Base-by-base conservation (phyloP, 2,888 invertebrate genomes). In the Noctua janthe region DNA sequence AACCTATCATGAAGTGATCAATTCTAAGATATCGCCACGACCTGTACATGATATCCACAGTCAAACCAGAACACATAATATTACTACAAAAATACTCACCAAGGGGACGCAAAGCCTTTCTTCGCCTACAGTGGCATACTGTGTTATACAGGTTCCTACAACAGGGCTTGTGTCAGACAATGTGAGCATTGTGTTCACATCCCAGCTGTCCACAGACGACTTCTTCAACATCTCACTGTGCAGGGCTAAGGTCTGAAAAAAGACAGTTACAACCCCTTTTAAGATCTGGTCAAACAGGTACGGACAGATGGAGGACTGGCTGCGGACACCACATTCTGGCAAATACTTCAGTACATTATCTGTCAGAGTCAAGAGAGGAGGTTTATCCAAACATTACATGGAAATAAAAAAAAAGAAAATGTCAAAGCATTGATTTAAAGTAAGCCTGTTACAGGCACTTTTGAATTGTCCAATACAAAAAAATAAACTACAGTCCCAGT, bases 161-260 rank as follows among this genome's bases (percentile, higher is more conserved):
- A 95, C 91, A 0, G 96, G 96, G 78, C 96, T 96, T 0, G 96
- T 95, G 87, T 97, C 97, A 0, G 96, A 92, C 7, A 97, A 90
- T 59, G 87, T 92, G 1, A 97, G 84, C 4, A 93, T 94, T 6
- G 94, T 92, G 87, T 97, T 97, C 4, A 97, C 95, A 89, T 97
- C 97, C 93, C 94, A 95, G n/a, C 93, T 92, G 79, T 97, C 97
- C 2, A 97, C 90, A n/a, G 92, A 90, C 1, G 95, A 91, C 82
- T 97, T 97, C 89, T 96, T 97, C 92, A 95, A 92, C 95, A 97
- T 93, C 88, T 95, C 95, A 92, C 96, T 97, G 71, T 97, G 97
- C n/a, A 97, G 85, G 2, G 96, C 95, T 76, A 97, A 93, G 17
- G 95, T 94, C 97, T 97, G 93, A 2, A 94, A 95, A 39, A 43